These are phyloP conservation scores for Meghimatium bilineatum DNA, from an alignment of 2,888 invertebrate species.

Conservation along the genomic window DNA sequence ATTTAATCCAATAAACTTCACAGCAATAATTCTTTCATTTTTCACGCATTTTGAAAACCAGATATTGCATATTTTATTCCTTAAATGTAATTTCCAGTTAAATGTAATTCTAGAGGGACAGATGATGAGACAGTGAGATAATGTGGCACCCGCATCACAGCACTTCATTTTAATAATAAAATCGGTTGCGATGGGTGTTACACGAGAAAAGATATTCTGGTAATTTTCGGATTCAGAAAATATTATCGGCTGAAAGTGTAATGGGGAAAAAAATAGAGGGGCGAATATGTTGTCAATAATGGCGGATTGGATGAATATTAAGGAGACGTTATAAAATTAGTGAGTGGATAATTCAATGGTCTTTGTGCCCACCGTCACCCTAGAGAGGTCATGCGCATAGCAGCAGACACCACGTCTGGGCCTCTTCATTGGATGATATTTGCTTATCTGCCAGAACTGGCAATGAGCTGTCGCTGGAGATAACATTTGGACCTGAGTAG, in stretches of 20 bases:
- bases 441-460: neutral
- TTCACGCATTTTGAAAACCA: neutral
- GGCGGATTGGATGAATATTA: slow-evolving; percentile 32
- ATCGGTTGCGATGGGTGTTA: slow-evolving; percentile 22
- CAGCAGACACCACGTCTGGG: neutral
- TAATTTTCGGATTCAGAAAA: slow-evolving; percentile 26
- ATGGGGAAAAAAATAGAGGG: neutral
- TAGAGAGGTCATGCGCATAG: neutral
- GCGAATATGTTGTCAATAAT: slow-evolving; percentile 11
- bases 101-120: slow-evolving; percentile 35
- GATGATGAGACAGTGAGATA: slow-evolving; percentile 15
- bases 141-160: slow-evolving; percentile 20
- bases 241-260: slow-evolving; percentile 15
- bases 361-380: neutral
- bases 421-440: neutral
- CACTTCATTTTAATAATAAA: slow-evolving; percentile 38
- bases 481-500: neutral
- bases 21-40: neutral
- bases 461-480: neutral
- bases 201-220: slow-evolving; percentile 7
- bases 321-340: slow-evolving; percentile 40
- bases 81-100: slow-evolving; percentile 35
- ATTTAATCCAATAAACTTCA: slow-evolving; percentile 1
- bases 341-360: slow-evolving; percentile 30
- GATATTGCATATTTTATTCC: slow-evolving; percentile 27